A percentile compares a stretch with the other conserved stretches of the same genome.
Conservation (phyloP, 2,888 invertebrate genomes). For the Trimorus sp. region DNA sequence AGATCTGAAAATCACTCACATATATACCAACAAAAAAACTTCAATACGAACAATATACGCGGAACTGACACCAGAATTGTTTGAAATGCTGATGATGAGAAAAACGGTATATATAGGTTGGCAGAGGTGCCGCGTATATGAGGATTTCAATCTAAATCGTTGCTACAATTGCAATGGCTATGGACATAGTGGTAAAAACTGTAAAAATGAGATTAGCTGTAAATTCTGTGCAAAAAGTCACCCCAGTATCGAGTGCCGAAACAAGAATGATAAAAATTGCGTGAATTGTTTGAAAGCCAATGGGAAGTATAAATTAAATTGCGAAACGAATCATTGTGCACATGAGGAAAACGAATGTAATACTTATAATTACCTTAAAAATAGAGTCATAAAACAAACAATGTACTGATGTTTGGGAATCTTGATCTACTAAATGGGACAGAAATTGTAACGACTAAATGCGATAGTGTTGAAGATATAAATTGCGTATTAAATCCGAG, state of each 20-base stretch:
- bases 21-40: no score
- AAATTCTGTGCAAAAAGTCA: slow-evolving; percentile 1
- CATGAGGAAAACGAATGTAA: background rate
- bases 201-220: slow-evolving; percentile 2
- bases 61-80: slow-evolving; percentile 2
- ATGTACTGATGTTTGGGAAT: background rate
- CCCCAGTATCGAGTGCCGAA: background rate
- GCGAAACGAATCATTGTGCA: background rate
- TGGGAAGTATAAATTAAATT: background rate
- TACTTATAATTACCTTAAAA: slow-evolving; percentile 2
- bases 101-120: slow-evolving; percentile 21
- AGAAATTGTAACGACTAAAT: background rate
- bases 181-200: slow-evolving; percentile 9
- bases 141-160: slow-evolving; percentile 15
- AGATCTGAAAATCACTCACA: slow-evolving; percentile 4
- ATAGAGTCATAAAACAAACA: background rate
- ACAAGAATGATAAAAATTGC: slow-evolving; percentile 14
- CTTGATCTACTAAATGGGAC: background rate
- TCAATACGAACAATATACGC: slow-evolving; percentile 14
- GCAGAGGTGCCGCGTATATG: slow-evolving; percentile 27
- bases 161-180: slow-evolving; percentile 16
- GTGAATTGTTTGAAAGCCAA: slow-evolving; percentile 4
- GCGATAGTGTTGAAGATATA: no score
- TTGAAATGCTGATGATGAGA: background rate
- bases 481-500: no score